A percentile compares a stretch with the other conserved stretches of the same genome.
Conservation (phyloP, 2,113 vertebrate genomes). For the Cepphus grylle region DNA sequence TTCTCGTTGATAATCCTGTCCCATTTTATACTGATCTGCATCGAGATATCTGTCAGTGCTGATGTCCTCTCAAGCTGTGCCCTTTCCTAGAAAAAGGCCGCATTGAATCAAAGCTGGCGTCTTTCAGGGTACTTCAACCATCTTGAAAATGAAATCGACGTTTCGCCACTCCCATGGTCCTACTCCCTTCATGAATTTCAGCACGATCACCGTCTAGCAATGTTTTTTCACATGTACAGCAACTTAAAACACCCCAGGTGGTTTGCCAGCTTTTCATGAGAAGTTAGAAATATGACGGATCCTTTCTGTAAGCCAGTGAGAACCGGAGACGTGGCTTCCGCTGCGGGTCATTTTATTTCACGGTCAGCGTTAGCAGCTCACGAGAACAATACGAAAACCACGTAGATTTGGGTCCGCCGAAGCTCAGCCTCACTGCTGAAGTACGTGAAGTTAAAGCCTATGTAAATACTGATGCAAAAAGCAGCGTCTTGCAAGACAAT, state of each 20-base stretch:
- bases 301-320: background rate
- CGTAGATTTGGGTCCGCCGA: background rate
- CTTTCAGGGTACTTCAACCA: background rate
- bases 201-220: background rate
- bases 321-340: background rate
- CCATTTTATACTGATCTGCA: accelerated
- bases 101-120: background rate
- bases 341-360: background rate
- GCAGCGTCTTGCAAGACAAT: slow-evolving; percentile 25
- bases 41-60: background rate
- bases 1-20: background rate
- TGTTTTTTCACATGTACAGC: background rate
- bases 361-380: background rate
- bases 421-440: background rate
- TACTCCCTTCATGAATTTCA: background rate
- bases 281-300: background rate
- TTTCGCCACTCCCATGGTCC: background rate
- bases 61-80: background rate
- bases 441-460: background rate
- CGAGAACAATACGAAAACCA: background rate
- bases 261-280: background rate
- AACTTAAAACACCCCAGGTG: background rate
- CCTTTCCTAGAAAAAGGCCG: background rate
- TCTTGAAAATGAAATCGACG: accelerated
- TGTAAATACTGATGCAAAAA: slow-evolving; percentile 44